Base-by-base conservation (phyloP, 2,113 vertebrate genomes). In the Mesitornis unicolor region DNA sequence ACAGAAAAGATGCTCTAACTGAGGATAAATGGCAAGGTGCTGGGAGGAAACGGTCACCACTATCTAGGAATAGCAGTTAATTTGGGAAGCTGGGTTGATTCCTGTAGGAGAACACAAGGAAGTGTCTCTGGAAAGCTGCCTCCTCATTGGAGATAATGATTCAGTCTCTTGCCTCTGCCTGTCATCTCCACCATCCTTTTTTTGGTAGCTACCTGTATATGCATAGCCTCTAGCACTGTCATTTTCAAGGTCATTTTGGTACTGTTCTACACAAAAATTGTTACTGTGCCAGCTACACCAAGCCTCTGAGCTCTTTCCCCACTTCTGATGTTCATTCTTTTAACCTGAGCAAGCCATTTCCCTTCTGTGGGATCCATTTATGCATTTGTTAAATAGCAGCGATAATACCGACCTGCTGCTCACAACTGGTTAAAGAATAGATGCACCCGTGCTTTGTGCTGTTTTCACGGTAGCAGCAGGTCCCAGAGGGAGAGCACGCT, bases 381-480 rank as follows among this genome's bases (percentile, higher is more conserved):
- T 9, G 2, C 10, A 2, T 8, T 11, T 40, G 24, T 15, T 7
- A 26, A 31, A 51, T 1, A 33, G 53, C 64, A 16, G 42, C 0
- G 2, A 6, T 11, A 17, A 38, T 16, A 40, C 0, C 7, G 18
- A 48, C 43, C 65, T 50, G 48, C 53, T 31, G 67, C 78, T 85
- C 26, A 29, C 36, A 67, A 16, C 43, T 33, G 43, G 22, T 11
- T 14, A 10, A 54, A 35, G 70, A 57, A 19, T 11, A 61, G 67
- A 43, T n/a, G 61, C 87, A 36, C 7, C 63, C 28, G 2, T 22
- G 88, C 75, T 20, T 57, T 25, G 7, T 6, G 53, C 4, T 17
- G 45, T 38, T 90, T 65, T 88, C 90, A 33, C 1, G 69, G 87
- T 9, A 77, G 93, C 84, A 56, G 82, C 68, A 57, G 19, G 61